phyloP scores from a whole-genome alignment of 2,888 invertebrate genomes.

The Rhyacophila evoluta region DNA sequence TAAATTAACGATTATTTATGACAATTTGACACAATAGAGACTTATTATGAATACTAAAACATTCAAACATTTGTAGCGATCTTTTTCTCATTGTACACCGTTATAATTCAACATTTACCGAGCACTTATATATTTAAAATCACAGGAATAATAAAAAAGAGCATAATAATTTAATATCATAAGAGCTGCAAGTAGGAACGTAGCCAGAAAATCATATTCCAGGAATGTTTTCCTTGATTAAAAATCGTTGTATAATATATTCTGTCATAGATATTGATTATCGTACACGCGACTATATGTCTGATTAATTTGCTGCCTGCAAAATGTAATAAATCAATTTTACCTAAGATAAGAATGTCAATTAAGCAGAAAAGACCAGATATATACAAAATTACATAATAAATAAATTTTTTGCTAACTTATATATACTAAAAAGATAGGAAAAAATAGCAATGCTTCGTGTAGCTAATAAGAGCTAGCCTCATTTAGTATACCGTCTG shows the following conservation, averaged over 20 bases:
- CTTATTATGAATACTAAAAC: neutral
- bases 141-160: constrained; percentile 18
- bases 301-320: neutral
- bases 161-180: neutral
- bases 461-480: no score
- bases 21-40: no score
- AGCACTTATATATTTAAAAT: neutral
- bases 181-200: constrained; percentile 14
- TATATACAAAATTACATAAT: no score
- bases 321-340: no score
- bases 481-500: no score
- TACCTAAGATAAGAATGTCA: no score
- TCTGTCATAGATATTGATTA: neutral
- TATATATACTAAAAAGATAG: no score
- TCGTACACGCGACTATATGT: neutral
- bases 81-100: neutral
- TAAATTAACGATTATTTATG: no score
- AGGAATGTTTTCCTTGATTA: neutral
- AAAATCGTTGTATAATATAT: neutral
- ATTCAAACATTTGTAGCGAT: neutral
- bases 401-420: no score
- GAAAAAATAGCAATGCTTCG: no score
- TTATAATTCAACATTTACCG: neutral
- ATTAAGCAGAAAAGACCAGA: no score
- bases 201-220: constrained; percentile 5